A percentile compares a stretch with the other conserved stretches of the same genome.
Conservation (phyloP, 2,888 invertebrate species). For the Plutella xylostella region DNA sequence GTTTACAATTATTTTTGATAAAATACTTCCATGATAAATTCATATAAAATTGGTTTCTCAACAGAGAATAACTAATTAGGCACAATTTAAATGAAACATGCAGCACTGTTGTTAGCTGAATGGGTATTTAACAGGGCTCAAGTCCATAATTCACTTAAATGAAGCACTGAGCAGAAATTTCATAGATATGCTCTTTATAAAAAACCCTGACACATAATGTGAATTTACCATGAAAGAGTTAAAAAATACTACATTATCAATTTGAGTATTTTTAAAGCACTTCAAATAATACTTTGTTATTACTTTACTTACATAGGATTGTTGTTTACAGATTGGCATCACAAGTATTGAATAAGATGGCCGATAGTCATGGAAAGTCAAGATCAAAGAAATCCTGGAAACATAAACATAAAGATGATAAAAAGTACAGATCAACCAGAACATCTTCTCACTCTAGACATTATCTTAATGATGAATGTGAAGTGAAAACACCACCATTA, state of each 20-base stretch:
- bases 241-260: neutral
- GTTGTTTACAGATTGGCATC: neutral
- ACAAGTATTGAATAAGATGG: constrained; percentile 24
- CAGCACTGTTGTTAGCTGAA: neutral
- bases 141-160: neutral
- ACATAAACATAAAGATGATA: constrained; percentile 26
- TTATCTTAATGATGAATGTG: constrained; percentile 22
- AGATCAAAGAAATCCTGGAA: constrained; percentile 27
- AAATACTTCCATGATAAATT: neutral
- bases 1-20: constrained; percentile 37
- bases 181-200: no score
- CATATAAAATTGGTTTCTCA: neutral
- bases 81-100: neutral
- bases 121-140: no score
- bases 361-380: constrained; percentile 30
- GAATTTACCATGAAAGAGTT: neutral
- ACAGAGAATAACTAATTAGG: neutral
- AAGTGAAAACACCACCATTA: constrained; percentile 51
- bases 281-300: neutral
- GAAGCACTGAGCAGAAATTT: neutral
- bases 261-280: neutral
- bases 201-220: no score
- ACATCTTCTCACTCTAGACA: constrained; percentile 25
- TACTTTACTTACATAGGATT: neutral
- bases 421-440: constrained; percentile 24